These are phyloP conservation scores for Peromyscus polionotus DNA, from an alignment of 2,113 vertebrate species.

Conservation along the genomic window DNA sequence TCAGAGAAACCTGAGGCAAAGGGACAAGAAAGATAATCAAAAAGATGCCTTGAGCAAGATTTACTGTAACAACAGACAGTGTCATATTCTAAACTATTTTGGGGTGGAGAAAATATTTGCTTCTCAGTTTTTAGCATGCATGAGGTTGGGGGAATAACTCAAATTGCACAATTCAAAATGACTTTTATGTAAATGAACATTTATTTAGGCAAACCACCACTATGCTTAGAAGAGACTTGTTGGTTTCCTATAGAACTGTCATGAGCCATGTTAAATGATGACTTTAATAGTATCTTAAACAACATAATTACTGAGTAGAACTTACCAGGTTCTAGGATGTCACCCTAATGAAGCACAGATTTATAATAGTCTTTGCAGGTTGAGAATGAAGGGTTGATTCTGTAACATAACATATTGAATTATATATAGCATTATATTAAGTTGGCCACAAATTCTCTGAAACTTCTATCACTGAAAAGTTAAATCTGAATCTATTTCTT, in stretches of 20 bases:
- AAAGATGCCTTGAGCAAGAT: not conserved
- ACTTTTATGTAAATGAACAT: not conserved
- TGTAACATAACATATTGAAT: not conserved
- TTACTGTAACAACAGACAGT: not conserved
- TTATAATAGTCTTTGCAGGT: not conserved
- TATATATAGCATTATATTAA: not conserved
- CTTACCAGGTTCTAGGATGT: not conserved
- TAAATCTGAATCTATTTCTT: too few species aligned
- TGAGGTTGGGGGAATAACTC: not conserved
- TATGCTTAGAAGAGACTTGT: not conserved
- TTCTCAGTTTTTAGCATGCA: conserved; percentile 8
- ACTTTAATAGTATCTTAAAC: not conserved
- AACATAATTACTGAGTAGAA: not conserved
- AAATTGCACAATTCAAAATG: not conserved
- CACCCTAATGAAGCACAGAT: not conserved
- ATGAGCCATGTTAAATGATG: not conserved
- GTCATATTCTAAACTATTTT: not conserved
- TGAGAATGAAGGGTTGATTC: not conserved
- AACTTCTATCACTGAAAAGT: not conserved
- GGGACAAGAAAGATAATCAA: not conserved
- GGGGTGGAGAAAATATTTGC: not conserved
- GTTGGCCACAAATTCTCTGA: not conserved
- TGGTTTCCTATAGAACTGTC: not conserved
- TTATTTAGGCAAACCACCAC: not conserved
- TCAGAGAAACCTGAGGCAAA: not conserved